These are phyloP conservation scores for Lymantria monacha DNA, from an alignment of 2,888 invertebrate genomes.

Conservation along the genomic window DNA sequence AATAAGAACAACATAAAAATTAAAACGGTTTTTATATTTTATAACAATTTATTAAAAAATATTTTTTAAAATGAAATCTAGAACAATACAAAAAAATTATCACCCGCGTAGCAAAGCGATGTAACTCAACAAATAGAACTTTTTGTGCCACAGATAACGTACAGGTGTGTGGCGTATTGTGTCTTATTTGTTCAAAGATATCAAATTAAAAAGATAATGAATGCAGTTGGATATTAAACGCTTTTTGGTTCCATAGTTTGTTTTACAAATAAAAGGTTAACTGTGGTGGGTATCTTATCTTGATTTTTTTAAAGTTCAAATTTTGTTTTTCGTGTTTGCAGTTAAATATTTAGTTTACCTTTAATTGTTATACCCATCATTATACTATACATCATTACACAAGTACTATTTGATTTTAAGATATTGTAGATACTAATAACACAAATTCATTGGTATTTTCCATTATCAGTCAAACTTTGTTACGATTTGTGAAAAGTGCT, in stretches of 20 bases:
- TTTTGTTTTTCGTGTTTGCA: slow-evolving; percentile 8
- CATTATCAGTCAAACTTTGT: too few species aligned
- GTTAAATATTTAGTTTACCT: slow-evolving; percentile 19
- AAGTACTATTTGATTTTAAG: too few species aligned
- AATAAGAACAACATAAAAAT: not conserved
- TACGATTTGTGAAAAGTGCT: too few species aligned
- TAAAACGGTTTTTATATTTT: too few species aligned
- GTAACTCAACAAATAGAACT: slow-evolving; percentile 38
- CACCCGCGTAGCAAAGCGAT: slow-evolving; percentile 22
- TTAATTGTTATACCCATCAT: slow-evolving; percentile 10
- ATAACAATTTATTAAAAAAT: too few species aligned
- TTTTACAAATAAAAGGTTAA: slow-evolving; percentile 27
- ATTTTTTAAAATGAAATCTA: not conserved
- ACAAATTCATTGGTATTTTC: too few species aligned
- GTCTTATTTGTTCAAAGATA: slow-evolving; percentile 50
- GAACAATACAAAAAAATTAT: not conserved
- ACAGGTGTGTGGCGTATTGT: slow-evolving; percentile 48
- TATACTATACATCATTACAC: too few species aligned
- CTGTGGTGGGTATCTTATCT: slow-evolving; percentile 28
- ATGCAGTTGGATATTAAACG: slow-evolving; percentile 46
- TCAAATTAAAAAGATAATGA: slow-evolving; percentile 56
- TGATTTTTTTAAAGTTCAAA: slow-evolving; percentile 9
- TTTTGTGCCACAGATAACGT: slow-evolving; percentile 46
- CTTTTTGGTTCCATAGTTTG: slow-evolving; percentile 35
- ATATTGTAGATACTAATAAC: too few species aligned